Percentiles rank a stretch among this genome's conserved stretches.
Conservation (phyloP, 2,113 vertebrate species). For the Sceloporus undulatus region DNA sequence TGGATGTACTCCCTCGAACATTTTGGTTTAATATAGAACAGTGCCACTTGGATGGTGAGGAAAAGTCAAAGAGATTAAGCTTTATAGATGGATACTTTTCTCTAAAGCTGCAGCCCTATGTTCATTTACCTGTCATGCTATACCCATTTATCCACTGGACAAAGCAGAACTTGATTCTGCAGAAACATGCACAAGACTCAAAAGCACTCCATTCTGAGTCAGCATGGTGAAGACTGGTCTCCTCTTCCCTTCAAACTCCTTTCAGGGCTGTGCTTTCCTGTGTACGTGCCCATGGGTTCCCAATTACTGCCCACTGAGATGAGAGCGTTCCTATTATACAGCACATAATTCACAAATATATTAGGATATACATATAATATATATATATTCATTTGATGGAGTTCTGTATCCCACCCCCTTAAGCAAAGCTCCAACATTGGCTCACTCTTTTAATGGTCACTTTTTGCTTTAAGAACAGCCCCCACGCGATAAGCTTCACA, state of each 20-base stretch:
- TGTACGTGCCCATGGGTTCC: background rate
- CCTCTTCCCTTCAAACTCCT: background rate
- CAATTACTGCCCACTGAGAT: background rate
- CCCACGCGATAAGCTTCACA: conserved; percentile 49
- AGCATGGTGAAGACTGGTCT: background rate
- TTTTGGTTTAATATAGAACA: conserved; percentile 49
- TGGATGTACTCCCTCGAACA: conserved; percentile 49
- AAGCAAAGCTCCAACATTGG: conserved; percentile 32
- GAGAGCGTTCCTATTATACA: background rate
- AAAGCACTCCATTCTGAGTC: background rate
- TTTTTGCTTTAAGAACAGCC: conserved; percentile 29
- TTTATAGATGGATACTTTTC: background rate
- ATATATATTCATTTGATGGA: background rate
- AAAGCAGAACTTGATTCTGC: background rate
- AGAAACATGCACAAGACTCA: background rate
- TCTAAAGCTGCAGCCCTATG: background rate
- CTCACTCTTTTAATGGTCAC: conserved; percentile 12
- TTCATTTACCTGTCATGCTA: background rate
- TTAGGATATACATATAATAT: background rate
- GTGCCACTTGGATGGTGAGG: background rate
- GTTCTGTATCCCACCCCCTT: background rate
- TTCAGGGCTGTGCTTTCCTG: no score
- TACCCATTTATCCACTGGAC: background rate
- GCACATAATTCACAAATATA: background rate
- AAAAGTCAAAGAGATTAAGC: background rate